These are phyloP conservation scores for Ciconia maguari DNA, from an alignment of 2,113 vertebrate species.

Conservation along the genomic window DNA sequence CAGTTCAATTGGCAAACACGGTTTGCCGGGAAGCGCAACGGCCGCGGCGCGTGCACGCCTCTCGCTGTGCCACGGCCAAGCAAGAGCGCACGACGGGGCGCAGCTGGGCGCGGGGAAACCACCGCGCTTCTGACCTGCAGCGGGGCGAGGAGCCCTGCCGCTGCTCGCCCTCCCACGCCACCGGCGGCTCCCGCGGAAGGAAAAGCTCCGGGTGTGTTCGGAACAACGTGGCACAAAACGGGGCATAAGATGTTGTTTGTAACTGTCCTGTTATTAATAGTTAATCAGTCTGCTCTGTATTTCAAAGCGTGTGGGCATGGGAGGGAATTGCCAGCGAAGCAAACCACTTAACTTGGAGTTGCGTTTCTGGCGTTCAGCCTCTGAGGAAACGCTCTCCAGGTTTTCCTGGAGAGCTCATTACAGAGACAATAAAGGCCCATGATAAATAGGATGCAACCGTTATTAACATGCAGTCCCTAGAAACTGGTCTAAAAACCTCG, in stretches of 20 bases:
- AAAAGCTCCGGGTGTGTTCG: fast-evolving
- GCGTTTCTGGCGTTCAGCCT: constrained; percentile 44
- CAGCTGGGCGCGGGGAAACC: fast-evolving
- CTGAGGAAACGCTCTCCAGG: constrained; percentile 37
- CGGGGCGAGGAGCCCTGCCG: neutral
- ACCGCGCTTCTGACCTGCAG: fast-evolving
- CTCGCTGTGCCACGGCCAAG: neutral
- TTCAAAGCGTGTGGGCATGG: neutral
- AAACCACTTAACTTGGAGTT: constrained; percentile 19
- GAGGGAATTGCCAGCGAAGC: neutral
- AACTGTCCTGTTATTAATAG: neutral
- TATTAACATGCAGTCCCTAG: constrained; percentile 40
- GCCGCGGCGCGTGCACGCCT: neutral
- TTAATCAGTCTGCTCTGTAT: neutral
- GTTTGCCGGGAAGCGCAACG: neutral
- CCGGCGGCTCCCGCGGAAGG: neutral
- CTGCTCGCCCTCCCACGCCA: fast-evolving
- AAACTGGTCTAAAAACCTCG: neutral
- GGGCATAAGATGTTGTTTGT: neutral
- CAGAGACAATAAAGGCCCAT: constrained; percentile 41
- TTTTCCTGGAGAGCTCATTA: constrained; percentile 64
- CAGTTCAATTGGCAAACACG: fast-evolving
- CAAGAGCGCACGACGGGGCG: neutral
- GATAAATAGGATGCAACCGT: constrained; percentile 54
- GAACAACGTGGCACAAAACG: neutral